phyloP scores from a whole-genome alignment of 2,797 vertebrate species.

The Acanthurus leucopareius region DNA sequence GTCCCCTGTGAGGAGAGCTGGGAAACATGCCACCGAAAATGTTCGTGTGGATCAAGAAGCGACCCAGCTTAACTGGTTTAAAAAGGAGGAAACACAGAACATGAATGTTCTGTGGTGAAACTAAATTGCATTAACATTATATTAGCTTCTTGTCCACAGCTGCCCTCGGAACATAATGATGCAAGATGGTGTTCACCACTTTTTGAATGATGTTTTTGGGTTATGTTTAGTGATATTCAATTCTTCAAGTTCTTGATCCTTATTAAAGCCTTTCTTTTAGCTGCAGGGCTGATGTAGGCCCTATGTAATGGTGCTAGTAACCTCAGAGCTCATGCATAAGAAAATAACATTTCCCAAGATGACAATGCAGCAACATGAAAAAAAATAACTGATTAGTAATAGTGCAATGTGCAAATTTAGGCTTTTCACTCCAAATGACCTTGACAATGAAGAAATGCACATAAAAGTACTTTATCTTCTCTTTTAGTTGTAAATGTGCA shows the following conservation, averaged over 20 bases:
- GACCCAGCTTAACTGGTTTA: conserved; percentile 29
- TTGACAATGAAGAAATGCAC: conserved; percentile 20
- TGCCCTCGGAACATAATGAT: conserved; percentile 33
- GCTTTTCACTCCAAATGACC: conserved; percentile 20
- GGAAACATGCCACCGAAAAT: conserved; percentile 48
- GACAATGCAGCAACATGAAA: neutral
- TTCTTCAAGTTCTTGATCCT: conserved; percentile 1
- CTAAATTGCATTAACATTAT: conserved; percentile 13
- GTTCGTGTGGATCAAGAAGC: conserved; percentile 29
- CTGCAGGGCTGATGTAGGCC: neutral
- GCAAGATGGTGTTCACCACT: conserved; percentile 32
- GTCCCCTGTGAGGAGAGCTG: conserved; percentile 52
- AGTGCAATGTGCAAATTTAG: neutral
- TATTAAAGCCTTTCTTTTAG: neutral
- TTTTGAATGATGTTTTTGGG: conserved; percentile 13
- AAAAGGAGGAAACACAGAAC: conserved; percentile 23
- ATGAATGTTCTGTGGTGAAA: conserved; percentile 6
- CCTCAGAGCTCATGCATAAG: conserved; percentile 29
- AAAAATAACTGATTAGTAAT: conserved; percentile 24
- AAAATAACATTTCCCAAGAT: conserved; percentile 25
- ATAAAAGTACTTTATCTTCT: conserved; percentile 19
- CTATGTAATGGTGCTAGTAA: conserved; percentile 17
- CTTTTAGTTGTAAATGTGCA: conserved; percentile 33
- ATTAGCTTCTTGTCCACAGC: conserved; percentile 21
- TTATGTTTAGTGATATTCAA: conserved; percentile 2